Base-by-base conservation (phyloP, 2,113 vertebrate genomes). In the Periophthalmodon schlosseri region DNA sequence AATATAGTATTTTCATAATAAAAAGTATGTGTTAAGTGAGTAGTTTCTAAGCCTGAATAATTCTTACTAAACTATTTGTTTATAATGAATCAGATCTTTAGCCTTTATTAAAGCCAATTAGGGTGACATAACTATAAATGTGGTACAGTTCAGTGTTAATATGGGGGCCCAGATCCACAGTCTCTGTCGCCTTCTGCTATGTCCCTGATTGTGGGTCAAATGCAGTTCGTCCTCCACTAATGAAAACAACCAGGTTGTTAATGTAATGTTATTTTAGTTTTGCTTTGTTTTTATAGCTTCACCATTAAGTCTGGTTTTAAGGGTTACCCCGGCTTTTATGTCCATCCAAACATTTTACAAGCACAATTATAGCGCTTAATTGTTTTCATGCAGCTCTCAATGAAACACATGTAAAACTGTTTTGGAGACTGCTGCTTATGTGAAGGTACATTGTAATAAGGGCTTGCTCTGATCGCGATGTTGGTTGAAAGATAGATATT, bases 401-500 rank as follows among this genome's bases (percentile, higher is more conserved):
- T 49, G 52, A 67, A 76, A 15, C 20, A 10, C 34, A 49, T 61
- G 15, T 70, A 13, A 74, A 71, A n/a, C 57, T 16, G 72, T 60
- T 9, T 33, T 57, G 0, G 28, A 66, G 21, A 72, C 64, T 57
- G 28, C 16, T 6, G 24, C 23, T 13, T 74, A 70, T 2, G 23
- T 69, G 72, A 73, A 75, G 61, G 73, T 67, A 70, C 18, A 46
- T 74, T 77, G 18, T 21, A 57, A 79, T 60, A 69, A 33, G 47
- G 58, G 50, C 28, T 75, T 67, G 61, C 23, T 75, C 46, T 60
- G 46, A 68, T 71, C 69, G 36, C 57, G 44, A 61, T 47, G 68
- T 78, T 75, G 77, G 76, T 66, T 47, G 58, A 67, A 47, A 68
- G 75, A 75, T 78, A 82, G 58, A 78, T 50, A 70, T 67, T 78